These are phyloP conservation scores for Coendou prehensilis DNA, from an alignment of 2,797 vertebrate genomes.

Conservation along the genomic window DNA sequence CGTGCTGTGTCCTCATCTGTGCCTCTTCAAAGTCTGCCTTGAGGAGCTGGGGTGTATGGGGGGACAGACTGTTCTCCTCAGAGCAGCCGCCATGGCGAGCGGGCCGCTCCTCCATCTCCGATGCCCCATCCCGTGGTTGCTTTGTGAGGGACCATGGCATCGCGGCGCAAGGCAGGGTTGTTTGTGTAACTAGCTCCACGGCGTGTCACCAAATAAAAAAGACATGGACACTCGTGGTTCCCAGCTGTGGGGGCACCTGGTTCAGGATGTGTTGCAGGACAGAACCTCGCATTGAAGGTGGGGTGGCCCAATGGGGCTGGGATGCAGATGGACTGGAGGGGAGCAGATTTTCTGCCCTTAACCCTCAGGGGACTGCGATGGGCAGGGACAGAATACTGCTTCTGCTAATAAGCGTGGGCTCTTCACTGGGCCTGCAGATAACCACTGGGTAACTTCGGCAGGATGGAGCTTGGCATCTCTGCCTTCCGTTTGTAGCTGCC, in stretches of 20 bases:
- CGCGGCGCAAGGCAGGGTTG: neutral
- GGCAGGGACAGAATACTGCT: neutral
- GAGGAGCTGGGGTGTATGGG: neutral
- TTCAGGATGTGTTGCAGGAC: neutral
- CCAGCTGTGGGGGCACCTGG: neutral
- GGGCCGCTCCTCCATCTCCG: accelerated
- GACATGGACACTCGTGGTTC: neutral
- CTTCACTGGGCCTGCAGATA: neutral
- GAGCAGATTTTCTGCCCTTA: neutral
- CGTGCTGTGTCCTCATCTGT: accelerated
- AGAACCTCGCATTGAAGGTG: neutral
- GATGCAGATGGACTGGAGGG: too few relatives aligned
- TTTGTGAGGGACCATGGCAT: neutral
- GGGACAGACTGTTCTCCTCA: neutral
- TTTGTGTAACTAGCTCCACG: neutral
- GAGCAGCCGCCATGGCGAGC: neutral
- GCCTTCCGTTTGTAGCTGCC: neutral
- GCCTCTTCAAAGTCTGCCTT: neutral
- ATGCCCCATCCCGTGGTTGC: neutral
- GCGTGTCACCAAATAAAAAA: neutral
- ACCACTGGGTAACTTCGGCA: neutral
- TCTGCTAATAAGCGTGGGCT: neutral
- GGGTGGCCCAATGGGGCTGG: neutral
- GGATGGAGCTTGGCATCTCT: neutral
- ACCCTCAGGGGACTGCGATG: neutral